phyloP scores from a whole-genome alignment of 35 echinoderm and acorn worm species.

The Anneissia japonica region DNA sequence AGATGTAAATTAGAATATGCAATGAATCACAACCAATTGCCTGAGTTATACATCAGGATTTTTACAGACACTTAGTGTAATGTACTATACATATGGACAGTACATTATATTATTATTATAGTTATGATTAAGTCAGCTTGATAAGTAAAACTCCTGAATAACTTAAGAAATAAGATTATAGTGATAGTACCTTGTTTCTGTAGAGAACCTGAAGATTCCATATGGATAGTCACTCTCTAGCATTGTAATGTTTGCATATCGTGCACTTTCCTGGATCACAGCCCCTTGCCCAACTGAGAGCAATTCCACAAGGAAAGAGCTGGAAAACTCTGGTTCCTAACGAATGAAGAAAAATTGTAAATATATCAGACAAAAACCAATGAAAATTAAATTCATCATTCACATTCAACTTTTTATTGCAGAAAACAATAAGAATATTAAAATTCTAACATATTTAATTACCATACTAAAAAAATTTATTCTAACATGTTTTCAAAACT shows the following conservation, averaged over 20 bases:
- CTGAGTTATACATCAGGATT: no score
- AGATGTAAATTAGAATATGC: no score
- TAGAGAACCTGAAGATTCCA: constrained; percentile 60
- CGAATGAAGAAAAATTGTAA: background rate
- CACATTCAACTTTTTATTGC: background rate
- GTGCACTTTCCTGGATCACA: constrained; percentile 17
- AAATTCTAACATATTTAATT: no score
- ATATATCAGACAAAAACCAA: background rate
- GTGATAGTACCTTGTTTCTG: constrained; percentile 50
- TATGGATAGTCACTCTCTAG: constrained; percentile 89
- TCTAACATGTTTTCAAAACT: no score
- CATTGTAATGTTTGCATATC: constrained; percentile 78
- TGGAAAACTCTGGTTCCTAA: constrained; percentile 85
- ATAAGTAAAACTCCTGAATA: background rate
- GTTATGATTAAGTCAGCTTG: no score
- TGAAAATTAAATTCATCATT: background rate
- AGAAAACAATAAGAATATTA: background rate
- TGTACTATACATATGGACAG: no score
- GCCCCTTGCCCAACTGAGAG: constrained; percentile 62
- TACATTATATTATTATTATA: no score
- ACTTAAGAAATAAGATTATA: background rate
- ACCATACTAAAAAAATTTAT: no score
- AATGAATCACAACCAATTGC: no score
- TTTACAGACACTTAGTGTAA: no score
- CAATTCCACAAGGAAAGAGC: constrained; percentile 70